phyloP scores from a whole-genome alignment of 2,797 vertebrate species.

The Rhincodon typus region DNA sequence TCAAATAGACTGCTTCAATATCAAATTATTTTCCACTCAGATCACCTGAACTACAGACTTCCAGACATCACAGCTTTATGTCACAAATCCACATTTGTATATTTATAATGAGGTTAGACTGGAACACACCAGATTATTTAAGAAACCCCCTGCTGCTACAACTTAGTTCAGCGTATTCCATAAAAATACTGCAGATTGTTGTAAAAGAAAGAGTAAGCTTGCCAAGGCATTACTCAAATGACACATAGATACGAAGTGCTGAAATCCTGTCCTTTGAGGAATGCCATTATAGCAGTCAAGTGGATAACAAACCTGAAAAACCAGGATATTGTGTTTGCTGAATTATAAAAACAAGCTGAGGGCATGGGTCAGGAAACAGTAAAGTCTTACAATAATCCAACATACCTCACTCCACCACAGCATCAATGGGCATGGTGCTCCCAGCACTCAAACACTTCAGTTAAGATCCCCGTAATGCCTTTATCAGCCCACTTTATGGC shows the following conservation, averaged over 20 bases:
- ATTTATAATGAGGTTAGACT: not conserved
- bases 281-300: slow-evolving; percentile 30
- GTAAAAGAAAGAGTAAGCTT: not conserved
- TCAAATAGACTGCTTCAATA: not conserved
- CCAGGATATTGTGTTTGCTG: slow-evolving; percentile 10
- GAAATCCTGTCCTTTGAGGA: slow-evolving; percentile 31
- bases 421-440: not conserved
- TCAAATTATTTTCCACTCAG: not conserved
- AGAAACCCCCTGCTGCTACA: not conserved
- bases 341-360: slow-evolving; percentile 32
- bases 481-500: slow-evolving; percentile 8
- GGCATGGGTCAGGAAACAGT: slow-evolving; percentile 20
- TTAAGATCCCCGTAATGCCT: not conserved
- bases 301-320: slow-evolving; percentile 26
- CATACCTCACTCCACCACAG: not conserved
- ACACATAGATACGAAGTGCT: slow-evolving; percentile 16
- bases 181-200: not conserved
- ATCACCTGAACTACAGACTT: not conserved
- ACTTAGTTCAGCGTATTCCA: not conserved
- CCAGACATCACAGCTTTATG: not conserved
- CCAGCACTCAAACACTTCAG: slow-evolving; percentile 22
- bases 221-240: slow-evolving; percentile 27
- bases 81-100: not conserved
- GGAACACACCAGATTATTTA: not conserved
- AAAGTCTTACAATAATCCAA: slow-evolving; percentile 11